Base-by-base conservation (phyloP, 2,113 vertebrate species). In the Azemiops feae region DNA sequence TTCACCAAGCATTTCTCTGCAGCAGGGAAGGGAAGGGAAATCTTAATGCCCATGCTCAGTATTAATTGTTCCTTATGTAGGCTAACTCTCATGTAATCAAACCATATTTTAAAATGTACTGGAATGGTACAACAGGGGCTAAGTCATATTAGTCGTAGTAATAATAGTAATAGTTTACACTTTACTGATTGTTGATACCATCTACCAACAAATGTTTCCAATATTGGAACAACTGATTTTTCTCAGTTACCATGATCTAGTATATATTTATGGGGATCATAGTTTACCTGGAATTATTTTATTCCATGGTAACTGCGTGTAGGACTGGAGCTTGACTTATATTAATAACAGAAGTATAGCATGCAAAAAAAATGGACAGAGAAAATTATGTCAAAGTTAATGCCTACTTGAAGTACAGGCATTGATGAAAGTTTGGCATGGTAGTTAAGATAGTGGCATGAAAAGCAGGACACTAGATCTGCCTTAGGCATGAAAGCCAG, bases 1-100 rank as follows among this genome's bases (percentile, higher is more conserved):
- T 57, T 87, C 55, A 81, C 30, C 58, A 92, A 93, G 64, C 57
- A 43, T 60, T 91, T 60, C 52, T 95, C 54, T 95, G 95, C 60
- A 93, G 3, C 18, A 91, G 88, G 47, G 6, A 47, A 47, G 7
- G 8, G 47, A 91, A 90, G 45, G 52, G 18, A 54, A 47, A 54
- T 45, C 34, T 22, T 18, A 50, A 34, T 16, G 25, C 47, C 81
- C 25, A 87, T 52, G 55, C 54, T 91, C 88, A 64, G 85, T n/a
- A 87, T 88, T 94, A 92, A 54, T 23, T 92, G 25, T 50, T 43
- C 93, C 93, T 94, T 91, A 89, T 39, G 74, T 69, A 1, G 22
- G 81, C 60, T 74, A 91, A 91, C 1, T 30, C 34, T 85, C 60
- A 6, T 0, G 52, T 43, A 43, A 93, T 60, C 81, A 53, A 90